Evolutionary conservation across 2,797 vertebrate species (phyloP).

Genomic region (Botia almorhae): DNA sequence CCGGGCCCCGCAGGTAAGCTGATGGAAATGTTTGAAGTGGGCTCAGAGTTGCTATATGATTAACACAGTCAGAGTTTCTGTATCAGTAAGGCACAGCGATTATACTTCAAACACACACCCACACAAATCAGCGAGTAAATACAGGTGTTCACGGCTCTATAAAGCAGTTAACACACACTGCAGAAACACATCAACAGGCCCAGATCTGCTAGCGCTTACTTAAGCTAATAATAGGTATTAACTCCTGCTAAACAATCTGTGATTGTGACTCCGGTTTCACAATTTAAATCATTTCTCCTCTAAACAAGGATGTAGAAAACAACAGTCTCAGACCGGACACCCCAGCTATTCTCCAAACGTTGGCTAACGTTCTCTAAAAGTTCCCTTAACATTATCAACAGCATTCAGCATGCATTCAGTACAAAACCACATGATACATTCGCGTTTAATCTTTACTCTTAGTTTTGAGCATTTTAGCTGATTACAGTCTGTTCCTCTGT

Average conservation of each 20-base stretch:
- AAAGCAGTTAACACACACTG: slow-evolving; percentile 21
- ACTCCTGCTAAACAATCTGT: not conserved
- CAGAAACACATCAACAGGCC: slow-evolving; percentile 42
- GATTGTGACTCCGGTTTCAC: not conserved
- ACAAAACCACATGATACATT: too few relatives aligned
- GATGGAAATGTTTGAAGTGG: slow-evolving; percentile 72
- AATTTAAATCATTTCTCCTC: slow-evolving; percentile 14
- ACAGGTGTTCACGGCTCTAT: slow-evolving; percentile 9
- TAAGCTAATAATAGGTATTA: slow-evolving; percentile 26
- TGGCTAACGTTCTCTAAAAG: too few relatives aligned
- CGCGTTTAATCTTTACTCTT: too few relatives aligned
- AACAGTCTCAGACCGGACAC: not conserved
- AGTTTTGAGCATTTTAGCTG: too few relatives aligned
- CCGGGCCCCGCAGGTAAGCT: slow-evolving; percentile 60
- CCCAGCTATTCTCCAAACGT: too few relatives aligned
- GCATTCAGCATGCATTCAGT: too few relatives aligned
- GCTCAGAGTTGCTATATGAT: slow-evolving; percentile 72
- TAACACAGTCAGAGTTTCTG: slow-evolving; percentile 74
- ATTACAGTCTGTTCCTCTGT: not conserved
- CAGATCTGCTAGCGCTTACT: slow-evolving; percentile 68
- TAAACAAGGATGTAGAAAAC: slow-evolving; percentile 6
- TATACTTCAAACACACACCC: slow-evolving; percentile 48
- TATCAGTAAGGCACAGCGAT: slow-evolving; percentile 37
- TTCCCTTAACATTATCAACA: too few relatives aligned
- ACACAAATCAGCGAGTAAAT: slow-evolving; percentile 27